Evolutionary conservation across 2,113 vertebrate species (phyloP).

Genomic region (Ginglymostoma cirratum): DNA sequence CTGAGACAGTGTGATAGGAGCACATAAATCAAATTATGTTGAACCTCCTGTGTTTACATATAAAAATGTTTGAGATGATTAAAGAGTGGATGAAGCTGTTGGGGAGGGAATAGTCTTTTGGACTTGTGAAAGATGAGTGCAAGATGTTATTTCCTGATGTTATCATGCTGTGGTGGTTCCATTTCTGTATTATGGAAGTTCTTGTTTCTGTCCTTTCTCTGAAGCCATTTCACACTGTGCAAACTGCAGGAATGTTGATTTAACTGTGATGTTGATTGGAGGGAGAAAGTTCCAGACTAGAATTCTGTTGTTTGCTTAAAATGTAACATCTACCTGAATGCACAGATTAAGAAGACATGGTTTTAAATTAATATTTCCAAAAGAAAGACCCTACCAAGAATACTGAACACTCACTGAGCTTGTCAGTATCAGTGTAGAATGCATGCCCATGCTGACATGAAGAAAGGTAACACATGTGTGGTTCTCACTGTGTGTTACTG

Average conservation of each 20-base stretch:
- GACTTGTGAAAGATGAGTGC: background rate
- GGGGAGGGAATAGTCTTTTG: background rate
- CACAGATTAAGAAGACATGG: background rate
- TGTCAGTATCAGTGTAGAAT: background rate
- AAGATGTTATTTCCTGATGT: background rate
- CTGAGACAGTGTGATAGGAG: too few species aligned
- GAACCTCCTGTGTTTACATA: background rate
- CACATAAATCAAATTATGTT: background rate
- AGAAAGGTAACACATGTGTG: background rate
- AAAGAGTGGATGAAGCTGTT: background rate
- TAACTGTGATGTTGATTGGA: background rate
- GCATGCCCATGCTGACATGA: background rate
- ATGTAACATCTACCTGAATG: background rate
- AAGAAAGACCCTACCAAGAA: background rate
- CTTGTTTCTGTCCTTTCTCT: background rate
- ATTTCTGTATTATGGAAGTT: background rate
- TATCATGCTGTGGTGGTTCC: background rate
- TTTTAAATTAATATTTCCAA: background rate
- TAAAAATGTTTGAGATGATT: background rate
- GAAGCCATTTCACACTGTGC: background rate
- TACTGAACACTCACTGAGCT: background rate
- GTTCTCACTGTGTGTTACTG: background rate
- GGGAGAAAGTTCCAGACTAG: background rate
- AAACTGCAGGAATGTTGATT: background rate
- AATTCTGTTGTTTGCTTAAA: background rate